Conservation (phyloP, 1,140 invertebrate species). For the Bathynomus jamesi region DNA sequence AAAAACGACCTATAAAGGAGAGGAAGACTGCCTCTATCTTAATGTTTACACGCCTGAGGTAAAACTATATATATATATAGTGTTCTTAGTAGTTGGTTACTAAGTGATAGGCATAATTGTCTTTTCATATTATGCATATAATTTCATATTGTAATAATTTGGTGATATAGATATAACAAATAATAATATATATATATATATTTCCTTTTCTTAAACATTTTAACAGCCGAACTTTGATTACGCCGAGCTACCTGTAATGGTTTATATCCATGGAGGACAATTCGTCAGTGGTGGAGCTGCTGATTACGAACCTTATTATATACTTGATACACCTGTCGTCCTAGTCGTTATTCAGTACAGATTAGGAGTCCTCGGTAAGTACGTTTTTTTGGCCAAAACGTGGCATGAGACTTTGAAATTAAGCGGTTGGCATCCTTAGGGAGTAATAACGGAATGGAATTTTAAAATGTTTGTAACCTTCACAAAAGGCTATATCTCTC, state of each 20-base stretch:
- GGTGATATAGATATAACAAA: background rate
- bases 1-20: background rate
- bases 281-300: background rate
- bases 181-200: background rate
- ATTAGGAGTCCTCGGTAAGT: background rate
- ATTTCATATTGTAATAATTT: background rate
- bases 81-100: too few species aligned
- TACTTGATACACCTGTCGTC: background rate
- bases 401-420: too few species aligned
- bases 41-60: background rate
- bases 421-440: too few species aligned
- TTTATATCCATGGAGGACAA: background rate
- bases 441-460: too few species aligned
- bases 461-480: too few species aligned
- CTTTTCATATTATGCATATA: background rate
- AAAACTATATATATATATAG: background rate
- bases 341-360: slow-evolving; percentile 1
- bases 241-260: background rate
- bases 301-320: background rate
- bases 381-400: too few species aligned
- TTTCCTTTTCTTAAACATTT: background rate
- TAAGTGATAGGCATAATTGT: background rate
- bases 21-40: background rate
- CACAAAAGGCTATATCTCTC: too few species aligned
- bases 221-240: background rate